Evolutionary conservation across 2,888 invertebrate species (phyloP), one percentile per base, ranked within the genome.

Genomic region (Carterocephalus palaemon): DNA sequence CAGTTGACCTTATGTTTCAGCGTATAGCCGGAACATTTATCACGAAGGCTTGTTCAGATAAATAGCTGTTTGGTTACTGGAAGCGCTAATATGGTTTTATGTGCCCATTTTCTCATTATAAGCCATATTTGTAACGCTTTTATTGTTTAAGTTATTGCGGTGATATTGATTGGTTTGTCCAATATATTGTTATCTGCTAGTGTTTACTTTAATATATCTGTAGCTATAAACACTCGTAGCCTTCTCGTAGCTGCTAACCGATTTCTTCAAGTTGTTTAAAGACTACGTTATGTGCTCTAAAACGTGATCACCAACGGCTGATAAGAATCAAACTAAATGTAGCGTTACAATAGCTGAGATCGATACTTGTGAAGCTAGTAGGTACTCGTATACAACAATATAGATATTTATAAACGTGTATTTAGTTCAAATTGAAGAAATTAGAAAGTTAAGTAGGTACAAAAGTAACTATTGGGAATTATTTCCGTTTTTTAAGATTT

Each of bases 1-100:
- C 51, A 48, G 49, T 49, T 67, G 79, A 72, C 80, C 80, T 82
- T 82, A 63, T 65, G 55, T 61, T 63, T 73, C 62, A 66, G 57
- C 59, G 67, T 71, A 71, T 57, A 73, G 63, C 66, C 65, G 62
- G 65, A 66, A 66, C 63, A 64, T 72, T 75, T 56, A 60, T 69
- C 64, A 62, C 65, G 62, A 64, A 62, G 63, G 59, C 58, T 62
- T 64, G 57, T 53, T 56, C 56, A 64, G 59, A 61, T 53, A 54
- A 51, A 48, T 47, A 51, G 32, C 54, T 48, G 38, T 48, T 53
- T 48, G 38, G 47, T 53, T 48, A 41, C 29, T 52, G 47, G 31
- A 29, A 47, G 26, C 15, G 46, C 45, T 38, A 33, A 38, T 42
- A 52, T 40, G 32, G 47, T 26, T 49, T 22, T 31, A 49, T 32